A percentile compares a stretch with the other conserved stretches of the same genome.
phyloP scores from a whole-genome alignment of 2,888 invertebrate genomes.

The Microchrysa polita region DNA sequence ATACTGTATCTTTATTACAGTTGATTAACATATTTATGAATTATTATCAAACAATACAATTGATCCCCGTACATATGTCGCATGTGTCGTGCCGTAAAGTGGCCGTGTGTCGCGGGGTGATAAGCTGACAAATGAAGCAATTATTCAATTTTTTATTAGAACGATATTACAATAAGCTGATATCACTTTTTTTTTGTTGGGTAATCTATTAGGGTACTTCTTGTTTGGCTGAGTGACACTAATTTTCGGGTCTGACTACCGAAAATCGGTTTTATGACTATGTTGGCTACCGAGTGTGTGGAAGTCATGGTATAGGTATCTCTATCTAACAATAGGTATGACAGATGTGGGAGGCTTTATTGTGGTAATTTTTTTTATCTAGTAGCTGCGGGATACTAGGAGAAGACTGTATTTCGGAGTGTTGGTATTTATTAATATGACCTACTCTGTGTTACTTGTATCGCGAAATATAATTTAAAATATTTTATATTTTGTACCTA shows the following conservation, averaged over 20 bases:
- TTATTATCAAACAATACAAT: conserved; percentile 39
- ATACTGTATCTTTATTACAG: conserved; percentile 38
- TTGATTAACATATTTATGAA: conserved; percentile 43
- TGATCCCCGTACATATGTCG: conserved; percentile 25
- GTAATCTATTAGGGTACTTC: background rate
- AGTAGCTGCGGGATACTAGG: too few species aligned
- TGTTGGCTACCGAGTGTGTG: too few species aligned
- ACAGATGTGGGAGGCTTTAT: too few species aligned
- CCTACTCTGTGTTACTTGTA: too few species aligned
- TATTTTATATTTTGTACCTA: too few species aligned
- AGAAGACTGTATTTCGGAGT: too few species aligned
- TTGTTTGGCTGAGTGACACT: background rate
- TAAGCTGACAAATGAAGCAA: conserved; percentile 12
- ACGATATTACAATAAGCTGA: background rate
- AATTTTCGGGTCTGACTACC: background rate
- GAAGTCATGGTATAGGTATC: too few species aligned
- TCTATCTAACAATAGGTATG: too few species aligned
- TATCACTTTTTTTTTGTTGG: background rate
- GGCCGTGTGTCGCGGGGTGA: background rate
- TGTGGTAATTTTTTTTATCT: too few species aligned
- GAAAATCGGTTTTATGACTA: background rate
- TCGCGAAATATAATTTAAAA: too few species aligned
- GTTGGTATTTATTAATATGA: too few species aligned
- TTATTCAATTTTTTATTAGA: conserved; percentile 1
- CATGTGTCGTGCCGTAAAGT: conserved; percentile 11